phyloP scores from a whole-genome alignment of 1,140 invertebrate species.

The Antheraea pernyi region DNA sequence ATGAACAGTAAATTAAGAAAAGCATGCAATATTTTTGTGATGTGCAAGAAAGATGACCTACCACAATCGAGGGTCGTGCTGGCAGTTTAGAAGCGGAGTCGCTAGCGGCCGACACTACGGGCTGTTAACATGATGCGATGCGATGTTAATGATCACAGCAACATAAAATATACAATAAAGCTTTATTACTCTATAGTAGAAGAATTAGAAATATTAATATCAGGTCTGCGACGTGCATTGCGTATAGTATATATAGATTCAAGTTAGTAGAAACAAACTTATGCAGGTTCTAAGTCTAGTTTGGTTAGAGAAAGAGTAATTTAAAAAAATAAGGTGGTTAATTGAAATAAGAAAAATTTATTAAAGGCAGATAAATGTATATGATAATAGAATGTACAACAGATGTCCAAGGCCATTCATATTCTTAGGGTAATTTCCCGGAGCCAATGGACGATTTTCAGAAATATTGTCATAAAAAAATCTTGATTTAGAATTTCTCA shows the following conservation, averaged over 20 bases:
- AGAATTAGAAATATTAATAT: neutral
- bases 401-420: neutral
- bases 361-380: neutral
- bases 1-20: slow-evolving; percentile 26
- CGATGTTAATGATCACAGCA: slow-evolving; percentile 69
- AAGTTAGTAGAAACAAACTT: neutral
- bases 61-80: slow-evolving; percentile 63
- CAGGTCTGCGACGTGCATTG: neutral
- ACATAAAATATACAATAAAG: slow-evolving; percentile 32
- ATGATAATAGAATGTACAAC: no score
- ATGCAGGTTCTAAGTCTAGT: neutral
- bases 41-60: slow-evolving; percentile 64
- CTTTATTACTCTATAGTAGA: slow-evolving; percentile 15
- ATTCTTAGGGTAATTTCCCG: no score
- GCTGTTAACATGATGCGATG: slow-evolving; percentile 75
- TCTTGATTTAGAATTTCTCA: no score
- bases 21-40: slow-evolving; percentile 56
- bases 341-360: neutral
- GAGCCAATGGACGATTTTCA: neutral
- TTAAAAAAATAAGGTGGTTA: neutral
- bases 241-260: neutral
- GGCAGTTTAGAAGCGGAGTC: slow-evolving; percentile 72
- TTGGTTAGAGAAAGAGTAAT: neutral
- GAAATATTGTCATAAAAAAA: no score
- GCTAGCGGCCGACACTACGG: slow-evolving; percentile 74